Conservation (phyloP, 30 jellyfish, hydroid and myxozoan species). For the Aurelia sp. region DNA sequence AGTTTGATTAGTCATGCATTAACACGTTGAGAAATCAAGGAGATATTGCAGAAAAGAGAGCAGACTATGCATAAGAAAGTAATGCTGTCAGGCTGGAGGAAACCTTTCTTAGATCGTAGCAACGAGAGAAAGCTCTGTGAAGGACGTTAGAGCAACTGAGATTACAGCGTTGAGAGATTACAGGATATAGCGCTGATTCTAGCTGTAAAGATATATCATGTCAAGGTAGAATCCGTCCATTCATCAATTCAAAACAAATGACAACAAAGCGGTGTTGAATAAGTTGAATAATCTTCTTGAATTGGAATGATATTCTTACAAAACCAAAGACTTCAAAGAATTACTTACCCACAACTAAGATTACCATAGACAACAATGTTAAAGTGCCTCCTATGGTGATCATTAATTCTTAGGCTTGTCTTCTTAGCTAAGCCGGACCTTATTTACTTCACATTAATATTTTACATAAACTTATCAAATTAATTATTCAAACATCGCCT, state of each 20-base stretch:
- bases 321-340: constrained; percentile 32
- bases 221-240: constrained; percentile 28
- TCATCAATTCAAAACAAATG: constrained; percentile 43
- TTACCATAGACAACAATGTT: constrained; percentile 45
- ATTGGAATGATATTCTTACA: constrained; percentile 51
- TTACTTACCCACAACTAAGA: constrained; percentile 31
- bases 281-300: constrained; percentile 48
- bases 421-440: constrained; percentile 57
- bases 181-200: too few relatives aligned
- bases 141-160: too few relatives aligned
- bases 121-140: too few relatives aligned
- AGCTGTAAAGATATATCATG: constrained; percentile 30
- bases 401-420: constrained; percentile 41
- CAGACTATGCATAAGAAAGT: too few relatives aligned
- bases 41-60: too few relatives aligned
- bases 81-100: too few relatives aligned
- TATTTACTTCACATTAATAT: constrained; percentile 59
- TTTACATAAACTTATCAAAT: constrained; percentile 53
- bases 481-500: constrained; percentile 24
- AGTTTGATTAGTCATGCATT: too few relatives aligned
- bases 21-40: too few relatives aligned
- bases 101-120: too few relatives aligned
- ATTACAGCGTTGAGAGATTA: too few relatives aligned
- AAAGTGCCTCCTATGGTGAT: constrained; percentile 47
- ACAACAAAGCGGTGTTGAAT: constrained; percentile 37